A percentile compares a stretch with the other conserved stretches of the same genome.
phyloP scores from a whole-genome alignment of 1,140 invertebrate genomes.

The Acromyrmex charruanus region DNA sequence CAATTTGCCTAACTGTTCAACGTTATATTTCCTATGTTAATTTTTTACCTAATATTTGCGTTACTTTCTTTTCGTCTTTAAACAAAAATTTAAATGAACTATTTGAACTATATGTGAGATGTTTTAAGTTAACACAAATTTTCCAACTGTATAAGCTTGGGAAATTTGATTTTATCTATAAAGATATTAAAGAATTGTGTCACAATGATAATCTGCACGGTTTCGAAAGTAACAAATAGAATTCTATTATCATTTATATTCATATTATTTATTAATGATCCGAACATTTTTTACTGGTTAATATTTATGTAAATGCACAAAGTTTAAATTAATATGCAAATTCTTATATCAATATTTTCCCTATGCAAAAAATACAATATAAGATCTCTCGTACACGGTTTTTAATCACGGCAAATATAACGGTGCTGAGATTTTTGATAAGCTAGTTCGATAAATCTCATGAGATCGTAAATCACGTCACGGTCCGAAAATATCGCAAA shows the following conservation, averaged over 20 bases:
- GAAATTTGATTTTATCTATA: slow-evolving; percentile 5
- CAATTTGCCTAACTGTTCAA: too few species aligned
- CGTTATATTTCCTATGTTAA: too few species aligned
- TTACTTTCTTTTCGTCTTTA: too few species aligned
- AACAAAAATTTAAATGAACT: too few species aligned
- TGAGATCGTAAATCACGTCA: slow-evolving; percentile 33
- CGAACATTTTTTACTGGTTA: background rate
- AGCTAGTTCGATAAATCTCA: slow-evolving; percentile 18
- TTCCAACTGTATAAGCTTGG: background rate
- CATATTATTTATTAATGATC: background rate
- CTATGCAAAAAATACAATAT: background rate
- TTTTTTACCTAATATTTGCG: too few species aligned
- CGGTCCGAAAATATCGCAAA: background rate
- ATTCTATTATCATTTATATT: background rate
- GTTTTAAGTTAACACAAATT: too few species aligned
- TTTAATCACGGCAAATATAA: slow-evolving; percentile 13
- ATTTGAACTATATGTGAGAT: too few species aligned
- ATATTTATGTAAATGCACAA: background rate
- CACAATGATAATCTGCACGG: background rate
- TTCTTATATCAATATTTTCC: slow-evolving; percentile 1
- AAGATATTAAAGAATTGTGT: background rate
- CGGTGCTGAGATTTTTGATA: slow-evolving; percentile 41
- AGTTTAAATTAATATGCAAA: background rate
- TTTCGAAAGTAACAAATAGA: background rate
- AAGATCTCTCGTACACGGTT: background rate